These are phyloP conservation scores for Eupsilia transversa DNA, from an alignment of 2,888 invertebrate genomes.

Conservation along the genomic window DNA sequence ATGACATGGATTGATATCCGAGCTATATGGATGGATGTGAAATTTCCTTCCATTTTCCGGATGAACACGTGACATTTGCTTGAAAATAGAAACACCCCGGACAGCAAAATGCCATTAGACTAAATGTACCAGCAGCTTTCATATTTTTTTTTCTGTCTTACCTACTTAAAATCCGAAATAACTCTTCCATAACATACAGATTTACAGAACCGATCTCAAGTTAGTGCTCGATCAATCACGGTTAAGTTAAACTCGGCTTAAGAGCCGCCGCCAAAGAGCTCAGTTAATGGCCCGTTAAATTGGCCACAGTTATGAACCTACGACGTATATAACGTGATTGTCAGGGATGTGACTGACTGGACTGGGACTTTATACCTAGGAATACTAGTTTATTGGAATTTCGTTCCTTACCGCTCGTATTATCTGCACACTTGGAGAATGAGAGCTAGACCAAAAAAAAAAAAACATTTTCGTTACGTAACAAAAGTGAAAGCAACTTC, in stretches of 20 bases:
- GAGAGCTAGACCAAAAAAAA: not conserved
- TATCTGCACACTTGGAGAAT: too few relatives aligned
- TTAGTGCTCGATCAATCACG: conserved; percentile 47
- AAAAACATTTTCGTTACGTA: too few relatives aligned
- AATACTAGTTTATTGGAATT: not conserved
- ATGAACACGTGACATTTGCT: not conserved
- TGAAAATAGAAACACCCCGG: not conserved
- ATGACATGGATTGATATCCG: not conserved
- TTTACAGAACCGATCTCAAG: conserved; percentile 24
- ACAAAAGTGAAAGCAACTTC: too few relatives aligned
- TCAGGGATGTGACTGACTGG: not conserved
- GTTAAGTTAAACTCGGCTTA: conserved; percentile 23
- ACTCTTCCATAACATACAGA: conserved; percentile 19
- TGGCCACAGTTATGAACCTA: conserved; percentile 20
- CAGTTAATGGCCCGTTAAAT: conserved; percentile 51
- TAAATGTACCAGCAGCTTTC: not conserved
- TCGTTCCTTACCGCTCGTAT: not conserved
- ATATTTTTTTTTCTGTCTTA: not conserved
- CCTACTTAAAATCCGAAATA: not conserved
- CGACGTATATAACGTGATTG: conserved; percentile 3
- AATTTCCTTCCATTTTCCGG: not conserved
- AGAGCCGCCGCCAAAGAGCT: conserved; percentile 28
- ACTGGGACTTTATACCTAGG: too few relatives aligned
- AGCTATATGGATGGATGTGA: not conserved
- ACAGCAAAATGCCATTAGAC: not conserved